Evolutionary conservation across 2,797 vertebrate species (phyloP).

Genomic region (Pitangus sulphuratus): DNA sequence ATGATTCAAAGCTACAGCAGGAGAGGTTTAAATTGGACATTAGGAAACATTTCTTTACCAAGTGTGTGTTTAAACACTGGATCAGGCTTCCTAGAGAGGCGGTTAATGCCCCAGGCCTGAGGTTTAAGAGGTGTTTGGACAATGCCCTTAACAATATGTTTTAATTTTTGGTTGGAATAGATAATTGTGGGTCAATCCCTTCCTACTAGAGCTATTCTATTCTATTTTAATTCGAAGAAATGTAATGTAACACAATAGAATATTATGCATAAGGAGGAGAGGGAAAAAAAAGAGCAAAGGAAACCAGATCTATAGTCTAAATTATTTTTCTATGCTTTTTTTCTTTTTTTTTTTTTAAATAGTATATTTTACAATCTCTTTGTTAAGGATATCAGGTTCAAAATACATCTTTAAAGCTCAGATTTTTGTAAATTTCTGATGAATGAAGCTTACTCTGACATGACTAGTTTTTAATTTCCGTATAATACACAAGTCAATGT

Average conservation of each 20-base stretch:
- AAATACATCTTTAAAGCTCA: not conserved
- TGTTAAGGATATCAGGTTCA: not conserved
- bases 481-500: not conserved
- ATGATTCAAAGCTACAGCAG: not conserved
- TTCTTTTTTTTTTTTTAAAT: not conserved
- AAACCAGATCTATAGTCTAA: not conserved
- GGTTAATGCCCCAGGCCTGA: fast-evolving
- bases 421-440: not conserved
- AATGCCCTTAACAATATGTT: not conserved
- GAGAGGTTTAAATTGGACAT: not conserved
- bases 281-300: not conserved
- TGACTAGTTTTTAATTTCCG: not conserved
- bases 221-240: not conserved
- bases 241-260: not conserved
- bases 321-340: not conserved
- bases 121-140: not conserved
- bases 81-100: not conserved
- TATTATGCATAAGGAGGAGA: not conserved
- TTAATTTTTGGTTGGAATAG: not conserved
- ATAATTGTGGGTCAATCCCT: not conserved
- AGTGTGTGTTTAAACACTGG: not conserved
- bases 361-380: not conserved
- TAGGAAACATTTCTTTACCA: not conserved
- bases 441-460: not conserved
- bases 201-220: not conserved